phyloP scores from a whole-genome alignment of 2,888 invertebrate species.

The Bedellia somnulentella region DNA sequence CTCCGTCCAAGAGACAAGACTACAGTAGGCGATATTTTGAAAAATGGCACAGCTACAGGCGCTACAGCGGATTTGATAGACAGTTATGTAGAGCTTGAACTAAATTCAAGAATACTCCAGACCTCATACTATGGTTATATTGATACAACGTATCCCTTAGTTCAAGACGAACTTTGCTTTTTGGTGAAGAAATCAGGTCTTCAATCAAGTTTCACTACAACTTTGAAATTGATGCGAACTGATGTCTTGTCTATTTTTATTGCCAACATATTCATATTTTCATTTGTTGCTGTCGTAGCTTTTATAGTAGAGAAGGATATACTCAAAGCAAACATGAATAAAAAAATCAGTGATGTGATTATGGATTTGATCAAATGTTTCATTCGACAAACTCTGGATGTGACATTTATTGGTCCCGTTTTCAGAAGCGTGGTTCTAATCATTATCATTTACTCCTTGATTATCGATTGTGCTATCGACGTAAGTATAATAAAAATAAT shows the following conservation, averaged over 20 bases:
- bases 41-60: conserved; percentile 46
- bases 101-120: conserved; percentile 55
- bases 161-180: conserved; percentile 59
- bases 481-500: conserved; percentile 43
- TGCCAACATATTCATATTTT: conserved; percentile 22
- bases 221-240: conserved; percentile 30
- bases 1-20: conserved; percentile 34
- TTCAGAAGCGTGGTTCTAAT: conserved; percentile 29
- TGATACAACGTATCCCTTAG: conserved; percentile 53
- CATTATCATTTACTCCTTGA: conserved; percentile 36
- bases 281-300: conserved; percentile 21
- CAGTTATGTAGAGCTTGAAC: conserved; percentile 55
- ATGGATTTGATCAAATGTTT: conserved; percentile 41
- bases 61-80: conserved; percentile 41
- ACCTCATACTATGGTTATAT: conserved; percentile 46
- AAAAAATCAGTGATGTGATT: conserved; percentile 19
- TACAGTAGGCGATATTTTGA: conserved; percentile 39
- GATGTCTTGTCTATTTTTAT: conserved; percentile 25
- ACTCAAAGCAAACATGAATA: conserved; percentile 17
- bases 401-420: conserved; percentile 31
- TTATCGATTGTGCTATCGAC: conserved; percentile 44
- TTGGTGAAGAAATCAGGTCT: conserved; percentile 47
- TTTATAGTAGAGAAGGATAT: conserved; percentile 26
- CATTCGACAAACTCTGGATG: conserved; percentile 38
- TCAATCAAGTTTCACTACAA: conserved; percentile 49